These are phyloP conservation scores for Acanthosepion esculentum DNA, from an alignment of 2,888 invertebrate genomes.

Conservation along the genomic window DNA sequence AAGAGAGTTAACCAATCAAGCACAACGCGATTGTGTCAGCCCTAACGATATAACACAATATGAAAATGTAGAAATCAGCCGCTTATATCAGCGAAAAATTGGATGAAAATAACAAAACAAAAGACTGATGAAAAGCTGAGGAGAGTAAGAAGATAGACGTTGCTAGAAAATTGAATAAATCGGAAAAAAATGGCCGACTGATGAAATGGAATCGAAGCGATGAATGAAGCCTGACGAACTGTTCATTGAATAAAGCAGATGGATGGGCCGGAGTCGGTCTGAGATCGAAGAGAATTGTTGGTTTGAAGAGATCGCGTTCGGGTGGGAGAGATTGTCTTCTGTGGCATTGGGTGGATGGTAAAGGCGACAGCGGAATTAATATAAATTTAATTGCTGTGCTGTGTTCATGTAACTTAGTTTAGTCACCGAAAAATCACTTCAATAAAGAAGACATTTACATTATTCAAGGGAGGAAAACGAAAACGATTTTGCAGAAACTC, in stretches of 20 bases:
- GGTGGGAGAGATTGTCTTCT: background rate
- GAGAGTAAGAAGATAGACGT: background rate
- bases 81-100: constrained; percentile 33
- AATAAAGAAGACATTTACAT: constrained; percentile 33
- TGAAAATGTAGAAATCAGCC: constrained; percentile 33
- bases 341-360: background rate
- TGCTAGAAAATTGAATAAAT: background rate
- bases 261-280: background rate
- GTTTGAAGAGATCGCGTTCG: background rate
- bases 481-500: background rate
- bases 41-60: constrained; percentile 33
- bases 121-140: background rate
- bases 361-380: background rate
- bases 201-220: constrained; percentile 12
- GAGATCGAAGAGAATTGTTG: background rate
- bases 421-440: constrained; percentile 21
- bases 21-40: constrained; percentile 22
- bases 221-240: constrained; percentile 18
- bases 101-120: constrained; percentile 23
- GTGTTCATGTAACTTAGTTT: constrained; percentile 12
- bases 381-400: constrained; percentile 14
- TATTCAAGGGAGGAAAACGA: background rate
- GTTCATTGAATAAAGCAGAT: constrained; percentile 5
- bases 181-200: constrained; percentile 21
- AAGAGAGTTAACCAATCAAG: background rate